phyloP scores from a whole-genome alignment of 2,888 invertebrate genomes.

The Andrena trimmerana region DNA sequence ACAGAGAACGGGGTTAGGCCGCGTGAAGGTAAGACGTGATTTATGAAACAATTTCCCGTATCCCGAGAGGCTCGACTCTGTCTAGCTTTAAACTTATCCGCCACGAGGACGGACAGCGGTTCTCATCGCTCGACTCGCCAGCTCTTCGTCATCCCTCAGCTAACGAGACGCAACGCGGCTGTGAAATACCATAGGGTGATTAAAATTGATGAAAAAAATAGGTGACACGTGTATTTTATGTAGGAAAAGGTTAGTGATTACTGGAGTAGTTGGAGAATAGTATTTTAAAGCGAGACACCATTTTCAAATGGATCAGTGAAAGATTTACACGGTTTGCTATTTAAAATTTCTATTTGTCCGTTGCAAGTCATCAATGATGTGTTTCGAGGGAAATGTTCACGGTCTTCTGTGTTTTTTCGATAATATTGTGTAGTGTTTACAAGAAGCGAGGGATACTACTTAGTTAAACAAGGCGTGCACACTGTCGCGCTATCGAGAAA shows the following conservation, averaged over 20 bases:
- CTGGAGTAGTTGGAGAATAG: too few species aligned
- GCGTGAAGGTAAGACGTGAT: conserved; percentile 61
- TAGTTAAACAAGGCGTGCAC: conserved; percentile 17
- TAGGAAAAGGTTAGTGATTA: too few species aligned
- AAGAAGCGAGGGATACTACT: not conserved
- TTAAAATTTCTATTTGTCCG: too few species aligned
- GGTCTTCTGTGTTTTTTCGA: too few species aligned
- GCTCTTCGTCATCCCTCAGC: not conserved
- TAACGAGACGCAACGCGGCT: not conserved
- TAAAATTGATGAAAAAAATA: not conserved
- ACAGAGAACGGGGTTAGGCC: conserved; percentile 41
- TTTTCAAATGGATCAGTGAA: too few species aligned
- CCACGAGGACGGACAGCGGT: conserved; percentile 19
- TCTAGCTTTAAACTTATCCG: conserved; percentile 51
- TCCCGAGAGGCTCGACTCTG: conserved; percentile 44
- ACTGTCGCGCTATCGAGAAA: not conserved
- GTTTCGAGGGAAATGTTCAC: too few species aligned
- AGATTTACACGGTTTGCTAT: too few species aligned
- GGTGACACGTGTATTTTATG: too few species aligned
- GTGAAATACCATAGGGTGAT: not conserved
- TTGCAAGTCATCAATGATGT: too few species aligned
- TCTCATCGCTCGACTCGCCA: not conserved
- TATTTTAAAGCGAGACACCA: too few species aligned
- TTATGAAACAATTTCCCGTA: conserved; percentile 71
- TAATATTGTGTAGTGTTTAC: too few species aligned